These are phyloP conservation scores for Myotis brandtii DNA, from an alignment of 2,113 vertebrate genomes.

Conservation along the genomic window DNA sequence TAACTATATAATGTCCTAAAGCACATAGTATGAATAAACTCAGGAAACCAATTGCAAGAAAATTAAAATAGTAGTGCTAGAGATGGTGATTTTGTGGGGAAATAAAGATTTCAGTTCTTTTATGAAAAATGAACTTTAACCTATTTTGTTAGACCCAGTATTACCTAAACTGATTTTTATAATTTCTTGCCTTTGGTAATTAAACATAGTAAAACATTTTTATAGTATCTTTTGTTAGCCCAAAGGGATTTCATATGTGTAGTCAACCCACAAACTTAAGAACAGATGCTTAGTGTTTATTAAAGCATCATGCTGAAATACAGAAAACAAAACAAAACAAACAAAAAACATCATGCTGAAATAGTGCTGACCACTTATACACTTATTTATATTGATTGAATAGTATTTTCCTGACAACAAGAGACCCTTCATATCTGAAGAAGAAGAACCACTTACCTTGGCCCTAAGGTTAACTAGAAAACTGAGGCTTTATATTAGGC, in stretches of 20 bases:
- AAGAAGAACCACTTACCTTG: background rate
- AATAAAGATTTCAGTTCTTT: background rate
- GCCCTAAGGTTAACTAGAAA: background rate
- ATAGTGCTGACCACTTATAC: slow-evolving; percentile 30
- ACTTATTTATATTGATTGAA: slow-evolving; percentile 9
- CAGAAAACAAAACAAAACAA: too few species aligned
- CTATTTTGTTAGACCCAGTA: slow-evolving; percentile 56
- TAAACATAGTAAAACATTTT: slow-evolving; percentile 51
- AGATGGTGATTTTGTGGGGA: slow-evolving; percentile 6
- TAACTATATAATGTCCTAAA: slow-evolving; percentile 45
- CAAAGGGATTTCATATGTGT: slow-evolving; percentile 23
- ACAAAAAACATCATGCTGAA: background rate
- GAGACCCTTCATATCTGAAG: slow-evolving; percentile 20
- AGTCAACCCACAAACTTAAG: slow-evolving; percentile 36
- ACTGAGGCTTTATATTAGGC: background rate
- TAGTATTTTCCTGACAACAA: slow-evolving; percentile 26
- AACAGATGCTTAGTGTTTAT: slow-evolving; percentile 16
- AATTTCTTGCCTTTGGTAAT: slow-evolving; percentile 41
- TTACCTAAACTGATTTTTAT: slow-evolving; percentile 46
- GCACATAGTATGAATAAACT: slow-evolving; percentile 50
- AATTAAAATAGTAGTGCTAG: slow-evolving; percentile 15
- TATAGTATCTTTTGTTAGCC: background rate
- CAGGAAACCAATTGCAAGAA: slow-evolving; percentile 59
- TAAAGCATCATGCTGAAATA: slow-evolving; percentile 39
- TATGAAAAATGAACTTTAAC: slow-evolving; percentile 10